Conservation (phyloP, 2,888 invertebrate genomes). For the Orthonychiurus folsomi region DNA sequence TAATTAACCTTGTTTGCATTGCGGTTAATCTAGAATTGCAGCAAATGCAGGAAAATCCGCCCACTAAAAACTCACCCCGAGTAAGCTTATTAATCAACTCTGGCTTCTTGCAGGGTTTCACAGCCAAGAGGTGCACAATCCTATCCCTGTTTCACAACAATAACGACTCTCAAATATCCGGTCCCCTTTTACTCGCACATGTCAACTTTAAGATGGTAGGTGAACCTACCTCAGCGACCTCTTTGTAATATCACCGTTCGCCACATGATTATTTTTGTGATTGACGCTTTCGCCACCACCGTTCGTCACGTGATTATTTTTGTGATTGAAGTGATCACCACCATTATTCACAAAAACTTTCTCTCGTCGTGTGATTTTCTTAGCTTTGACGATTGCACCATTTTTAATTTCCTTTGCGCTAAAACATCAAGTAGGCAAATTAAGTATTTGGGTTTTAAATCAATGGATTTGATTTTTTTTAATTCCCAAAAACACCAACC, state of each 20-base stretch:
- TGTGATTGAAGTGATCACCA: conserved; percentile 43
- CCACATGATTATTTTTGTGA: conserved; percentile 44
- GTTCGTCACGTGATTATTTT: conserved; percentile 40
- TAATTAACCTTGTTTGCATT: no score
- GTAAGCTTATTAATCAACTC: conserved; percentile 68
- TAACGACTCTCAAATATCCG: conserved; percentile 39
- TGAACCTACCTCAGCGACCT: conserved; percentile 64
- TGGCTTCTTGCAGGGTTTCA: conserved; percentile 87
- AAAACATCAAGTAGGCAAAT: conserved; percentile 40
- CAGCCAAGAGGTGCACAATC: conserved; percentile 84
- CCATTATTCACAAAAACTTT: conserved; percentile 20
- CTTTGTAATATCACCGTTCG: conserved; percentile 55
- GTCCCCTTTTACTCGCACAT: no score
- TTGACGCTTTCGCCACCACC: conserved; percentile 34
- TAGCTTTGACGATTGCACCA: conserved; percentile 79
- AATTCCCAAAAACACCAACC: conserved; percentile 49
- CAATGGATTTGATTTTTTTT: neutral
- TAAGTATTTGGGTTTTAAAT: neutral
- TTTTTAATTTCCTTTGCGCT: conserved; percentile 90
- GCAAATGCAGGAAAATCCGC: no score
- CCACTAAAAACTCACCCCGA: conserved; percentile 73
- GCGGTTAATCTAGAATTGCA: no score
- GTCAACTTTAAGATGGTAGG: no score
- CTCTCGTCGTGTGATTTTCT: conserved; percentile 53
- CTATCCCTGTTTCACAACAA: conserved; percentile 66